Conservation (phyloP, 2,888 invertebrate species). For the Nycteola revayana region DNA sequence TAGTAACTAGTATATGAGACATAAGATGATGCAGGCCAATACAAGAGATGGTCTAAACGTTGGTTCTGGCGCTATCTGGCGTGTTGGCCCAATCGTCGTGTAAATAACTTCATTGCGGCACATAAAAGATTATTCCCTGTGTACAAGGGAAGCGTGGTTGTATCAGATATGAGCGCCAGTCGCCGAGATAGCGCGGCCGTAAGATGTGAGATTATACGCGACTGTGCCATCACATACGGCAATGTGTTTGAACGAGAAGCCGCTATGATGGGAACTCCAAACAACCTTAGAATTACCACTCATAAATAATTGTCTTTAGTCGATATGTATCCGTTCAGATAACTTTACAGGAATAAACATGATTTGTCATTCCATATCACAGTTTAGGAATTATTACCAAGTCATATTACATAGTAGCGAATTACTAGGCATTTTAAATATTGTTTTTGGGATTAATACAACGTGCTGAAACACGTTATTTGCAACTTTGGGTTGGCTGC, state of each 20-base stretch:
- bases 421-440: too few relatives aligned
- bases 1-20: too few relatives aligned
- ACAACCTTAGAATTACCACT: conserved; percentile 50
- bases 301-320: conserved; percentile 52
- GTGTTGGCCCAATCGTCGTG: conserved; percentile 39
- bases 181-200: conserved; percentile 29
- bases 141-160: conserved; percentile 42
- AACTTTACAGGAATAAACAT: conserved; percentile 35
- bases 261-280: conserved; percentile 53
- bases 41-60: too few relatives aligned
- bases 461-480: too few relatives aligned
- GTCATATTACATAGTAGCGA: too few relatives aligned
- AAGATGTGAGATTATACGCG: conserved; percentile 37
- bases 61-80: conserved; percentile 27
- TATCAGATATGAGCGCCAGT: conserved; percentile 47
- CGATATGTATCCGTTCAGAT: conserved; percentile 51
- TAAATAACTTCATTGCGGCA: conserved; percentile 55
- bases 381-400: too few relatives aligned
- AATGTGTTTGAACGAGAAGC: conserved; percentile 42
- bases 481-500: too few relatives aligned
- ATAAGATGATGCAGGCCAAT: too few relatives aligned
- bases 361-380: too few relatives aligned
- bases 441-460: too few relatives aligned
- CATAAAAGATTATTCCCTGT: conserved; percentile 54
- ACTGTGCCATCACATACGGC: conserved; percentile 39